phyloP scores from a whole-genome alignment of 2,888 invertebrate species.

The Lamellibrachia columna region DNA sequence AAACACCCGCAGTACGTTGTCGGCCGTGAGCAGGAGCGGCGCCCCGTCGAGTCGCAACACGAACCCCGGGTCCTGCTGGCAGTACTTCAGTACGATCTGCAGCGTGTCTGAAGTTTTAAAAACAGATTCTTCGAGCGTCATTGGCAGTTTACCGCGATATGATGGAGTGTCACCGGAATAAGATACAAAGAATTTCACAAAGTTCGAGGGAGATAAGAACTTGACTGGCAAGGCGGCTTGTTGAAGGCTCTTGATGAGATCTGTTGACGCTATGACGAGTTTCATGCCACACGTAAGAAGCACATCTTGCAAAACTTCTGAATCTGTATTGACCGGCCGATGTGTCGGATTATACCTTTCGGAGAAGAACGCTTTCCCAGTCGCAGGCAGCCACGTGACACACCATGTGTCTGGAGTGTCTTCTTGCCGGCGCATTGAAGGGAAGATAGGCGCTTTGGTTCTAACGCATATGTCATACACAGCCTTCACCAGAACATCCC shows the following conservation, averaged over 20 bases:
- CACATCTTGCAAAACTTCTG: slow-evolving; percentile 39
- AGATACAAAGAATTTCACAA: slow-evolving; percentile 39
- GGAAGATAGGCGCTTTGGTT: slow-evolving; percentile 33
- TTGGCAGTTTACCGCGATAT: slow-evolving; percentile 33
- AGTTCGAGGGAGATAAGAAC: slow-evolving; percentile 39
- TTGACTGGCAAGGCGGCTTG: slow-evolving; percentile 36
- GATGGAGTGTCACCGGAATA: slow-evolving; percentile 29
- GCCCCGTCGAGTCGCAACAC: slow-evolving; percentile 39
- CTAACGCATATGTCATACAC: slow-evolving; percentile 35
- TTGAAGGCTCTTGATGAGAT: slow-evolving; percentile 37
- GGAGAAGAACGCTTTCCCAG: slow-evolving; percentile 41
- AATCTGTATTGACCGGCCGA: slow-evolving; percentile 27
- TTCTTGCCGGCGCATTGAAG: slow-evolving; percentile 30
- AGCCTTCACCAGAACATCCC: slow-evolving; percentile 36
- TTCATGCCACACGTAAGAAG: slow-evolving; percentile 41
- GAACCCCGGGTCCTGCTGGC: slow-evolving; percentile 33
- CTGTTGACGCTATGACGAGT: slow-evolving; percentile 35
- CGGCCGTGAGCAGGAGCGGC: slow-evolving; percentile 48
- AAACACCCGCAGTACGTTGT: slow-evolving; percentile 41
- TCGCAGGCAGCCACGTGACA: slow-evolving; percentile 40
- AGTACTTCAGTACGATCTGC: slow-evolving; percentile 42
- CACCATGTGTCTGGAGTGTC: slow-evolving; percentile 22
- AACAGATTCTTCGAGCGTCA: slow-evolving; percentile 29
- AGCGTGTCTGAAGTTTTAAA: slow-evolving; percentile 34
- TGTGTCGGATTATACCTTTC: neutral